Base-by-base conservation (phyloP, 1,140 invertebrate species). In the Bombus polaris region DNA sequence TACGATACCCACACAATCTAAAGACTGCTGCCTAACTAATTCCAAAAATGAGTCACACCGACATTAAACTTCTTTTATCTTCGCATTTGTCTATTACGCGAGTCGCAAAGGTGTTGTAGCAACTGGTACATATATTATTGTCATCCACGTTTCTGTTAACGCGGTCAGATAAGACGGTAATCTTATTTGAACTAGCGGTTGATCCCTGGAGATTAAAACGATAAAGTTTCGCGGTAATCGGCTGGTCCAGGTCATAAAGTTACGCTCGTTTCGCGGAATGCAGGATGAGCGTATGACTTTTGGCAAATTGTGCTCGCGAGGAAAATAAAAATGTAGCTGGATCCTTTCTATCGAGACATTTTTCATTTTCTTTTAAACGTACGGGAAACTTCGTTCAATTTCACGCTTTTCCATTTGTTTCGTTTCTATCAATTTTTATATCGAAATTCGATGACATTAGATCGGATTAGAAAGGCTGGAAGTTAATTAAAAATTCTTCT, bases 41-140 rank as follows among this genome's bases (percentile, higher is more conserved):
- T 37, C 25, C 3, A 9, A n/a, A 25, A 37, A 32, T 65, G 81
- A 83, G 39, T 83, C 81, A 83, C 5, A 0, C 25, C 1, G n/a
- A 44, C 59, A n/a, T 47, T 66, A 37, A 76, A 44, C n/a, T 32
- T 18, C 28, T 18, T 83, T 83, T 76, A 83, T 83, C 73, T 76
- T 35, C 28, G 72, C 57, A 42, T 82, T 82, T 66, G 59, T 28
- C 53, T 32, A 53, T 83, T 77, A 68, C 70, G n/a, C 70, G 6
- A 74, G 39, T 44, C 74, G 37, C 37, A 47, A 76, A 22, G 28
- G 25, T 25, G 78, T 53, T 22, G 47, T 22, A 22, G 47, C 18
- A 18, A 53, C 47, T 22, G 47, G 5, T 53, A 53, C 47, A 44
- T 53, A 53, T 53, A 53, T 53, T 22, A 53, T 53, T 2, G 79